Evolutionary conservation across 2,113 vertebrate species (phyloP).

Genomic region (Zosterops hypoxanthus): DNA sequence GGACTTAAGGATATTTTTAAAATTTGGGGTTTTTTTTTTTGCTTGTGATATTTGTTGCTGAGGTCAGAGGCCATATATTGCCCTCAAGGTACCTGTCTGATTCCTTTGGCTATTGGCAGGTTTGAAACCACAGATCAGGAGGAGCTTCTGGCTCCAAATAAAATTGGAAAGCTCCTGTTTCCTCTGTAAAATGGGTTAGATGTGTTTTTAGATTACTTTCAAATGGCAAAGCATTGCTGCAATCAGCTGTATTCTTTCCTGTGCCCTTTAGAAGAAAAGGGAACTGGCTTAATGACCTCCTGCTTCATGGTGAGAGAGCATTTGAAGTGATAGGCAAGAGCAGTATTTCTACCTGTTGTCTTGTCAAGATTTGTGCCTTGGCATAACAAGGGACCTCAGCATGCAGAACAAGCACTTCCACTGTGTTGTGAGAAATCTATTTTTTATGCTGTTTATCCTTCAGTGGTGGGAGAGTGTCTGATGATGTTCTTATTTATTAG

Average conservation of each 20-base stretch:
- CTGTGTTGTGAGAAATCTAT: fast-evolving
- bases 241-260: background rate
- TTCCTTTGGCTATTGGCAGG: background rate
- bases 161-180: background rate
- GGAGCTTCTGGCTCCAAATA: background rate
- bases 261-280: background rate
- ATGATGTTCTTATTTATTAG: background rate
- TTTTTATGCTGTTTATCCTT: background rate
- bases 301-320: background rate
- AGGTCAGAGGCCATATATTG: background rate
- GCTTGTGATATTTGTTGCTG: background rate
- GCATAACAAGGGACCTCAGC: background rate
- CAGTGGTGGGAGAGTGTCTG: background rate
- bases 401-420: background rate
- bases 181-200: background rate
- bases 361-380: background rate
- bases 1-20: constrained; percentile 16
- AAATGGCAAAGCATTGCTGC: background rate
- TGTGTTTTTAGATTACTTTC: background rate
- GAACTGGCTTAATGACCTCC: background rate
- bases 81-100: background rate
- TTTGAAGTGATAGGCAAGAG: background rate
- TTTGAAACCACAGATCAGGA: background rate
- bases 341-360: background rate
- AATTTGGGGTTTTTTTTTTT: background rate